Evolutionary conservation across 2,797 vertebrate genomes (phyloP).

Genomic region (Danio aesculapii): DNA sequence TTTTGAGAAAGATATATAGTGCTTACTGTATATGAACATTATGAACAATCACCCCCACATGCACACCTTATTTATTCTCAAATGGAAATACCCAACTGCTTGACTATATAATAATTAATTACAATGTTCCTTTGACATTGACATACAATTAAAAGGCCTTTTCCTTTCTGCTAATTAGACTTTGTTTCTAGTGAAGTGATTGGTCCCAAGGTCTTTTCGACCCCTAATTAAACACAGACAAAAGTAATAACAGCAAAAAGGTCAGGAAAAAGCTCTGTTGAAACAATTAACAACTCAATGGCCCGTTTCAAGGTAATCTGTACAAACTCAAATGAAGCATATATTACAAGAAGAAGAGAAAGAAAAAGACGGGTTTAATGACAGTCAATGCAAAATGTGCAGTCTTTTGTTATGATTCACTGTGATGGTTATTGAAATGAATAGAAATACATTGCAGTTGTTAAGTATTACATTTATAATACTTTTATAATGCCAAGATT

Average conservation of each 20-base stretch:
- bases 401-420: background rate
- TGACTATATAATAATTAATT: constrained; percentile 53
- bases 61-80: constrained; percentile 8
- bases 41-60: too few relatives aligned
- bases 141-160: constrained; percentile 56
- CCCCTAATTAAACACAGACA: constrained; percentile 62
- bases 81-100: constrained; percentile 31
- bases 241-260: constrained; percentile 58
- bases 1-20: background rate
- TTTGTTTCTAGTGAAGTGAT: constrained; percentile 59
- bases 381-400: background rate
- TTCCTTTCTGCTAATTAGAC: constrained; percentile 59
- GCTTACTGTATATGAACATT: background rate
- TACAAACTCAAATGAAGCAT: constrained; percentile 26
- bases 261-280: constrained; percentile 57
- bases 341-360: constrained; percentile 9
- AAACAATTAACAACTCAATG: constrained; percentile 59
- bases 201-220: constrained; percentile 57
- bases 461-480: background rate
- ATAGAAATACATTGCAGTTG: background rate
- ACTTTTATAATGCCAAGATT: too few relatives aligned
- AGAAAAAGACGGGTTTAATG: background rate
- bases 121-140: constrained; percentile 54
- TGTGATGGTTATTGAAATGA: background rate
- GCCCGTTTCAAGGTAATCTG: constrained; percentile 51